Base-by-base conservation (phyloP, 2,113 vertebrate species). In the Podarcis cretensis region DNA sequence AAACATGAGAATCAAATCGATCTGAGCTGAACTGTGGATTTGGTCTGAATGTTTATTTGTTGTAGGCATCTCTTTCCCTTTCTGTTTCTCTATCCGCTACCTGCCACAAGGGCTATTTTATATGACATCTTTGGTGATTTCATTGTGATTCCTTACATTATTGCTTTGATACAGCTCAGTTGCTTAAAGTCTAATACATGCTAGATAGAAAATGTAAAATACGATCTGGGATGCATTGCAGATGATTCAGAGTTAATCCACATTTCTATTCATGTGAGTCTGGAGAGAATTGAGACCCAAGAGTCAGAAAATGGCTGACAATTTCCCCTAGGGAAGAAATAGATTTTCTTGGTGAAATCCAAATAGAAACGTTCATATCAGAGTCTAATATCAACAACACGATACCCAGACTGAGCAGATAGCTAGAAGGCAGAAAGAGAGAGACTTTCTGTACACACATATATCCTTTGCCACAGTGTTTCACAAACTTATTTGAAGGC, bases 331-430 rank as follows among this genome's bases (percentile, higher is more conserved):
- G 87, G 81, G 92, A 92, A 92, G 65, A 95, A 95, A 93, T 92
- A 95, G 37, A 92, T 95, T 96, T 95, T 90, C 81, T 94, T 92
- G 82, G 73, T 93, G 92, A 96, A 95, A 83, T 94, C 86, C 88
- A 94, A 93, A 96, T 93, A 90, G 90, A 96, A 97, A 93, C 77
- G 88, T 88, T 95, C 87, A 91, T 93, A 95, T 95, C 89, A 90
- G 89, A 93, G 94, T 94, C 91, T 94, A 93, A 93, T 96, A 96
- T 96, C 91, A 96, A 93, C 94, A 95, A 94, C 95, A 83, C 93
- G 92, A 92, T 95, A 92, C 88, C 90, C 95, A 95, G 81, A 86
- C 76, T 89, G 84, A 86, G 90, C 84, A 93, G 91, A 90, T 94
- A 89, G 87, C 91, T 96, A 87, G 87, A 93, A 93, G 89, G 88